Conservation (phyloP, 2,113 vertebrate species). For the Albula goreensis region DNA sequence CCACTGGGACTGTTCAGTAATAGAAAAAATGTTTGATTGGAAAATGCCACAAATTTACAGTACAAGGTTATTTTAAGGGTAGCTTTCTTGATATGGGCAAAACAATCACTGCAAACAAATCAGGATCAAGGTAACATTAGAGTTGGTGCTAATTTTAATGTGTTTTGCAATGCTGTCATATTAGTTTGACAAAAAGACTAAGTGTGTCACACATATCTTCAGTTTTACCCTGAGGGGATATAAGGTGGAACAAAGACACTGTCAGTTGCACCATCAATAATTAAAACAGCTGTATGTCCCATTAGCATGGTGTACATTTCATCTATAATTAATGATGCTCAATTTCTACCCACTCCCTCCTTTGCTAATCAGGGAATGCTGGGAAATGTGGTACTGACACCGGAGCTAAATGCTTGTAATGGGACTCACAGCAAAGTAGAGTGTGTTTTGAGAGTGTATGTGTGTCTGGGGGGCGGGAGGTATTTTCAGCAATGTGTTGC, state of each 20-base stretch:
- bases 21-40: not conserved
- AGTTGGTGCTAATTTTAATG: too few species aligned
- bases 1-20: not conserved
- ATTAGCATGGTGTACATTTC: slow-evolving; percentile 61
- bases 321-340: slow-evolving; percentile 73
- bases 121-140: too few species aligned
- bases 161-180: not conserved
- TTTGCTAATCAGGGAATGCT: slow-evolving; percentile 31
- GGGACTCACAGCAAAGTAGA: slow-evolving; percentile 46
- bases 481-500: slow-evolving; percentile 45
- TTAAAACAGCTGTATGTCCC: slow-evolving; percentile 74
- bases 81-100: not conserved
- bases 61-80: not conserved
- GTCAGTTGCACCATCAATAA: slow-evolving; percentile 73
- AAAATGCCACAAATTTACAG: not conserved
- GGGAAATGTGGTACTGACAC: slow-evolving; percentile 31
- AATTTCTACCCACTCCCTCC: slow-evolving; percentile 52
- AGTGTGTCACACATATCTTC: not conserved
- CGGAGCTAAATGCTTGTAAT: slow-evolving; percentile 36
- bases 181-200: not conserved
- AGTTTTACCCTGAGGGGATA: slow-evolving; percentile 18
- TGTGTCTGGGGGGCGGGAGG: slow-evolving; percentile 34
- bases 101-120: too few species aligned
- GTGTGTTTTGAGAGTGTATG: not conserved
- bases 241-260: slow-evolving; percentile 56